Percentiles rank a stretch among this genome's conserved stretches.
These are phyloP conservation scores for Oryzias javanicus DNA, from an alignment of 2,113 vertebrate genomes.

Conservation along the genomic window DNA sequence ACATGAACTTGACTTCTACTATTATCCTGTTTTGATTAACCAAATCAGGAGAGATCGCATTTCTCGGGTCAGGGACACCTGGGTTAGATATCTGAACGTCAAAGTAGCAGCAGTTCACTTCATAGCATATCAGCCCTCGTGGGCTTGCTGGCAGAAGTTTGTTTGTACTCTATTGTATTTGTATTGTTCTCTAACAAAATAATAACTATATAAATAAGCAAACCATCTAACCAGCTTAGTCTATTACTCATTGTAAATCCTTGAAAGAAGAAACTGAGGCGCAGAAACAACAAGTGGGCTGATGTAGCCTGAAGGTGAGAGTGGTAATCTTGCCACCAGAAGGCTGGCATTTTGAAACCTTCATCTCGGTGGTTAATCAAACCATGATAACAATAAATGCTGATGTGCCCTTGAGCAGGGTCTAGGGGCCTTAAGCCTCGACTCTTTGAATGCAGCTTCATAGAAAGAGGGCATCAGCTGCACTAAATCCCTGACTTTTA, in stretches of 20 bases:
- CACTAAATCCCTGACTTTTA: too few species aligned
- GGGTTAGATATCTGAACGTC: too few species aligned
- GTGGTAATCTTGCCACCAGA: constrained; percentile 34
- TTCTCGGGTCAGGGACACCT: too few species aligned
- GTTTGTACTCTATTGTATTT: constrained; percentile 18
- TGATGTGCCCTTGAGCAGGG: constrained; percentile 27
- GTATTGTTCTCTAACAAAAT: constrained; percentile 52
- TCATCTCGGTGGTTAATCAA: constrained; percentile 34
- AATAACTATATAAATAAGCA: constrained; percentile 29
- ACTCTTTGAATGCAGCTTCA: constrained; percentile 18
- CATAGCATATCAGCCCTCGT: too few species aligned
- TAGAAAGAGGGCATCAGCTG: constrained; percentile 1
- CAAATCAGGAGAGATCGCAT: too few species aligned
- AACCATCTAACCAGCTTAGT: constrained; percentile 36
- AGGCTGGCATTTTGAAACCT: constrained; percentile 38
- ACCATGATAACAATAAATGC: constrained; percentile 20
- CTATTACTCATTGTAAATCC: constrained; percentile 52
- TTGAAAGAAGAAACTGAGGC: constrained; percentile 49
- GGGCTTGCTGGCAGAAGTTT: not conserved
- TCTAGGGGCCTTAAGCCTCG: constrained; percentile 11
- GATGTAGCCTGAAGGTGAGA: constrained; percentile 52
- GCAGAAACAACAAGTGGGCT: constrained; percentile 58
- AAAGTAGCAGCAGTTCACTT: too few species aligned
- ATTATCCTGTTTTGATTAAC: too few species aligned
- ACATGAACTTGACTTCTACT: too few species aligned